Evolutionary conservation across 1,140 invertebrate genomes (phyloP), one percentile per base, ranked within the genome.

Genomic region (Agrypnia vestita): DNA sequence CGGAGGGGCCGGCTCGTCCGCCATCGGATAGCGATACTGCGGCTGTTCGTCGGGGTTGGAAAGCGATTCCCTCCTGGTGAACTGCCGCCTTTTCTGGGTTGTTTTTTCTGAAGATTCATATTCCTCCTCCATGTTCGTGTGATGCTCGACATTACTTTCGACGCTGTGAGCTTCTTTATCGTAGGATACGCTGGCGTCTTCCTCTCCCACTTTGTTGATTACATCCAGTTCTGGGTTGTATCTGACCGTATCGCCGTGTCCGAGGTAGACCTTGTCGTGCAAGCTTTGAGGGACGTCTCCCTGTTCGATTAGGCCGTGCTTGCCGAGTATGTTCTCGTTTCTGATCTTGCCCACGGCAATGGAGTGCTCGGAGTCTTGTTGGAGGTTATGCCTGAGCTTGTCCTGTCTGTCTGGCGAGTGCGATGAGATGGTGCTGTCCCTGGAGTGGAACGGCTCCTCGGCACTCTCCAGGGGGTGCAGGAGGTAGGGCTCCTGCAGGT

Each of bases 171-270:
- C 13, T 19, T 81, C 77, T 46, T 80, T 75, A n/a, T 79, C 79
- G 19, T 74, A 80, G 1, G 46, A 86, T 85, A 43, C 86, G n/a
- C 74, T 87, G n/a, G 85, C 82, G 73, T 87, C 86, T 73, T 89
- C 88, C 67, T 76, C 78, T 43, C 49, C 56, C 4, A 83, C 81
- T 59, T 81, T 80, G 56, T 86, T 85, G 67, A 90, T 90, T 43
- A 88, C 88, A 76, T 89, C 89, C 49, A 89, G 84, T 71, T 89
- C 89, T 17, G 89, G 88, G 81, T 89, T 89, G 83, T 90, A 90
- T 64, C 89, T 86, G 15, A 90, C 89, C 59, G 88, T 86, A 80
- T 90, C 89, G 69, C 89, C 89, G 75, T 90, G 89, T 53, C 89
- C 89, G 76, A 86, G 86, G 78, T 90, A 90, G 64, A 88, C 87